phyloP scores from a whole-genome alignment of 2,797 vertebrate species.

The Rhodeus uyekii region DNA sequence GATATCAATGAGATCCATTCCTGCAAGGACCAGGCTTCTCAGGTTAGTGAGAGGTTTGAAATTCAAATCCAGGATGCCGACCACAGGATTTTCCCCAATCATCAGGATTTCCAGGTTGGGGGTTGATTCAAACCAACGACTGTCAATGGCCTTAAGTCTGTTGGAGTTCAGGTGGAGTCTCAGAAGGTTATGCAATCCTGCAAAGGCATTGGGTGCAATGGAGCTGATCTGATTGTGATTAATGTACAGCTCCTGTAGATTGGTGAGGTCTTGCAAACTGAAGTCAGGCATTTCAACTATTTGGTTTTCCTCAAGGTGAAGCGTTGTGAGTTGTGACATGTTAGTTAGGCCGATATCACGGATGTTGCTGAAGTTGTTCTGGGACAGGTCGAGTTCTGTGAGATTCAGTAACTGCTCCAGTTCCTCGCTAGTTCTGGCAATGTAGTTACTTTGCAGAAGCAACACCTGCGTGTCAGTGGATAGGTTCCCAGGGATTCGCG shows the following conservation, averaged over 20 bases:
- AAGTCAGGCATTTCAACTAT: conserved; percentile 91
- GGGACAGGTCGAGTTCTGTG: conserved; percentile 94
- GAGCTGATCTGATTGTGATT: conserved; percentile 96
- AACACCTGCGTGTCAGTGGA: conserved; percentile 96
- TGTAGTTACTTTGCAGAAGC: conserved; percentile 96
- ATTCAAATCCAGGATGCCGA: conserved; percentile 93
- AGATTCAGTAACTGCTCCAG: conserved; percentile 93
- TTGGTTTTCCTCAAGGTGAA: conserved; percentile 97
- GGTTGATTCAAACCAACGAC: conserved; percentile 94
- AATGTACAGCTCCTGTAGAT: conserved; percentile 95
- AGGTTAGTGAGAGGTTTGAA: conserved; percentile 90
- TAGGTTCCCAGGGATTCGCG: conserved; percentile 90
- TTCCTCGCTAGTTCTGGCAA: conserved; percentile 87
- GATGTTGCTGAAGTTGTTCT: conserved; percentile 95
- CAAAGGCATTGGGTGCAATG: conserved; percentile 91
- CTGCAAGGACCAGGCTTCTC: conserved; percentile 92
- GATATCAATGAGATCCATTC: conserved; percentile 93
- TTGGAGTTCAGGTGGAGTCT: conserved; percentile 97
- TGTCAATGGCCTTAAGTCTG: conserved; percentile 88
- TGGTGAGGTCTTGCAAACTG: conserved; percentile 90
- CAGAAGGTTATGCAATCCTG: conserved; percentile 88
- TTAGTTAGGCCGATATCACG: conserved; percentile 89
- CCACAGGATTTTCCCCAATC: conserved; percentile 97
- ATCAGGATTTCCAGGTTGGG: conserved; percentile 97
- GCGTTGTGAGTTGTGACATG: conserved; percentile 92